Base-by-base conservation (phyloP, 2,113 vertebrate species). In the Aegotheles bennettii region DNA sequence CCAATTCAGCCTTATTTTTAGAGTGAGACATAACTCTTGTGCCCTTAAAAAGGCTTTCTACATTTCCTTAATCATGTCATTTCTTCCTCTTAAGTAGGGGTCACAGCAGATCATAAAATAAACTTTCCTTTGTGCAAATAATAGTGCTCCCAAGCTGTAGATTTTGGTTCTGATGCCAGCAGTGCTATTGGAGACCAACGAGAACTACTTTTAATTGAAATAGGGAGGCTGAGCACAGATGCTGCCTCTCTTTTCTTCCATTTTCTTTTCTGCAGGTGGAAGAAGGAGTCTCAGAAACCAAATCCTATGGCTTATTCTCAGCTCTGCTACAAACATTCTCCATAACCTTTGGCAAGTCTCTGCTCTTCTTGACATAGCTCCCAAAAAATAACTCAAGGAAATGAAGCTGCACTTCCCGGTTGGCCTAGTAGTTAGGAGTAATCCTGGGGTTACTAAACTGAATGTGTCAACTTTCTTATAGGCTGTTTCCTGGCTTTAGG, bases 241-340 rank as follows among this genome's bases (percentile, higher is more conserved):
- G 3, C 61, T 91, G 45, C 7, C 35, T 87, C 35, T 77, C 17
- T 63, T n/a, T 74, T 81, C 45, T 90, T 94, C 77, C 42, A 33
- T 86, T 92, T 79, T 23, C 24, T 91, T 82, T 94, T 64, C 67
- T 93, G 56, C 82, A 96, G 84, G 81, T 91, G 61, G 63, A 90
- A 71, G 51, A 83, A 91, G 35, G n/a, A 47, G 48, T 80, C 61
- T 93, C 60, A 76, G 70, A 90, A 95, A 74, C 51, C 23, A 56
- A 89, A 61, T 13, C 21, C 20, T 59, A 7, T 2, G 1, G 24
- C 83, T 95, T 87, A 76, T 87, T 93, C 89, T 73, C 75, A 84
- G 38, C 47, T 86, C 26, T 81, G 75, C 71, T 77, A 10, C 68
- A 75, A 83, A 64, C 23, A 29, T 83, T 57, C 57, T 85, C 20